phyloP scores from a whole-genome alignment of 2,797 vertebrate genomes.

The Arvicola amphibius region DNA sequence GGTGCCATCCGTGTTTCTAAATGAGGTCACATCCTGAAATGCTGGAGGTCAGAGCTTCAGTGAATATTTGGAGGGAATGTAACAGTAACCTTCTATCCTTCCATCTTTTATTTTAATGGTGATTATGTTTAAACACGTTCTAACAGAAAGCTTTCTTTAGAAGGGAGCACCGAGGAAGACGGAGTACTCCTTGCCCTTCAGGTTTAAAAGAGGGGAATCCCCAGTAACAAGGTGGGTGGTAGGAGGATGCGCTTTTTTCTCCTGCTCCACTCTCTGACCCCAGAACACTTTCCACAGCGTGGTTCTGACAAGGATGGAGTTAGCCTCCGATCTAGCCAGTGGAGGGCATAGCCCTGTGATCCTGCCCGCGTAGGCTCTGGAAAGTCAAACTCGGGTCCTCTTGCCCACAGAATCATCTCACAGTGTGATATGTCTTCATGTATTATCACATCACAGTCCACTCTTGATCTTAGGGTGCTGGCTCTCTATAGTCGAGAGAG shows the following conservation, averaged over 20 bases:
- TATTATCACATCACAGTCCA: not conserved
- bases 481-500: not conserved
- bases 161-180: not conserved
- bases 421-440: not conserved
- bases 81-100: not conserved
- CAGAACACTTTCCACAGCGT: not conserved
- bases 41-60: not conserved
- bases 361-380: no score
- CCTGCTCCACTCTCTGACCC: not conserved
- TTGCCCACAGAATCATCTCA: no score
- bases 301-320: not conserved
- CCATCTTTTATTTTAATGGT: no score
- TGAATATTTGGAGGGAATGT: not conserved
- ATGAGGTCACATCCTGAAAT: not conserved
- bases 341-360: no score
- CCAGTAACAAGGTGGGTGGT: not conserved
- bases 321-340: no score
- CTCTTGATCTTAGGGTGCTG: no score
- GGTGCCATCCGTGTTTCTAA: not conserved
- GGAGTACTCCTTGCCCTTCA: not conserved
- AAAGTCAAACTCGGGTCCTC: not conserved
- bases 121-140: not conserved
- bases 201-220: not conserved
- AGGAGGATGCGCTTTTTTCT: not conserved
- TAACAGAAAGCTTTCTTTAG: not conserved